A percentile compares a stretch with the other conserved stretches of the same genome.
Evolutionary conservation across 2,797 vertebrate species (phyloP).

Genomic region (Otus scops): DNA sequence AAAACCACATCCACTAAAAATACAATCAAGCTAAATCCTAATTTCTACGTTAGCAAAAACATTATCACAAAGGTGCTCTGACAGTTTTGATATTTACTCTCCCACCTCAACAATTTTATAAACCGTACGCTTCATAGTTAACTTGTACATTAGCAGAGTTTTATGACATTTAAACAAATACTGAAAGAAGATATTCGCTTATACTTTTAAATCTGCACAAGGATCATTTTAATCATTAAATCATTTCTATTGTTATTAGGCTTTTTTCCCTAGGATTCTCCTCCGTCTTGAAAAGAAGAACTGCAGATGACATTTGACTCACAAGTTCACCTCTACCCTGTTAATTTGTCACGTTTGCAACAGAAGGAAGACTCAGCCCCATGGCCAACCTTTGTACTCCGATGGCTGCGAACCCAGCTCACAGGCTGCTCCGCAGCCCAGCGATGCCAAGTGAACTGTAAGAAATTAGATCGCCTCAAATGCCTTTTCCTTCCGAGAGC

Average conservation of each 20-base stretch:
- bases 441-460: not conserved
- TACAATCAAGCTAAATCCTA: not conserved
- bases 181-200: not conserved
- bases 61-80: not conserved
- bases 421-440: conserved; percentile 25
- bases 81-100: not conserved
- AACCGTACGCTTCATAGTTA: accelerated
- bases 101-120: not conserved
- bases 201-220: not conserved
- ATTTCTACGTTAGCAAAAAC: not conserved
- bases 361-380: not conserved
- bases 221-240: not conserved
- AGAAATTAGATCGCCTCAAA: not conserved
- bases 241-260: not conserved
- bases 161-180: not conserved
- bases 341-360: conserved; percentile 63
- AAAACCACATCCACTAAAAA: not conserved
- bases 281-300: not conserved
- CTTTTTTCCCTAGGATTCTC: not conserved
- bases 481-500: not conserved
- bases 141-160: not conserved
- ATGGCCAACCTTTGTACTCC: conserved; percentile 73
- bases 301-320: not conserved
- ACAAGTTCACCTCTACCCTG: not conserved
- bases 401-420: not conserved